Conservation (phyloP, 1,140 invertebrate genomes). For the Drosophila ironensis region DNA sequence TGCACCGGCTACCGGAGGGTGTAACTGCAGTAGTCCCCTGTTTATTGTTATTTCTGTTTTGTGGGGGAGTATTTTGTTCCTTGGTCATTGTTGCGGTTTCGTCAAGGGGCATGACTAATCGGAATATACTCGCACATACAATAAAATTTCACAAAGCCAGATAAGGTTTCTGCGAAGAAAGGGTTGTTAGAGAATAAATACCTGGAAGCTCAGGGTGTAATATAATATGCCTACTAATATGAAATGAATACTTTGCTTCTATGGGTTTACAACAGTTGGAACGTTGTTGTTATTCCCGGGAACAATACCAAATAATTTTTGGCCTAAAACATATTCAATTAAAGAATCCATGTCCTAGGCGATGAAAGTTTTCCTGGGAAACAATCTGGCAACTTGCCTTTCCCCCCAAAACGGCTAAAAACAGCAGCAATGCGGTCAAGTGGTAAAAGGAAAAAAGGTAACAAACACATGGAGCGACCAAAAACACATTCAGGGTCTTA, state of each 20-base stretch:
- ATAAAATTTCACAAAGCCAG: not conserved
- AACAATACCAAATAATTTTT: too few species aligned
- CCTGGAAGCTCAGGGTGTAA: not conserved
- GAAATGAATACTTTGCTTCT: too few species aligned
- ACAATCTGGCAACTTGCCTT: constrained; percentile 24
- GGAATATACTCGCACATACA: constrained; percentile 7
- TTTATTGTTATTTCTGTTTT: constrained; percentile 26
- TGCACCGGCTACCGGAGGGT: constrained; percentile 16
- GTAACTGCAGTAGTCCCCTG: constrained; percentile 44
- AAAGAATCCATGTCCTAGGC: not conserved
- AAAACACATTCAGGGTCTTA: constrained; percentile 33
- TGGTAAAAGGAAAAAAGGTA: constrained; percentile 35
- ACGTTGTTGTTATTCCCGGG: too few species aligned
- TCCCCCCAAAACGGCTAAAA: not conserved
- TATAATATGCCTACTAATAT: too few species aligned
- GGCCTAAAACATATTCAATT: too few species aligned
- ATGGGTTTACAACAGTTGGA: too few species aligned
- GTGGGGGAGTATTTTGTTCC: constrained; percentile 28
- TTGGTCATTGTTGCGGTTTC: constrained; percentile 8
- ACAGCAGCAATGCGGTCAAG: constrained; percentile 52
- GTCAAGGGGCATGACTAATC: constrained; percentile 30
- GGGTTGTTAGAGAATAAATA: constrained; percentile 29
- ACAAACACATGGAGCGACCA: too few species aligned
- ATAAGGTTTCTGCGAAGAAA: constrained; percentile 23
- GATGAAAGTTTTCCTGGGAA: not conserved